These are phyloP conservation scores for Unio pictorum DNA, from an alignment of 2,888 invertebrate genomes.

Conservation along the genomic window DNA sequence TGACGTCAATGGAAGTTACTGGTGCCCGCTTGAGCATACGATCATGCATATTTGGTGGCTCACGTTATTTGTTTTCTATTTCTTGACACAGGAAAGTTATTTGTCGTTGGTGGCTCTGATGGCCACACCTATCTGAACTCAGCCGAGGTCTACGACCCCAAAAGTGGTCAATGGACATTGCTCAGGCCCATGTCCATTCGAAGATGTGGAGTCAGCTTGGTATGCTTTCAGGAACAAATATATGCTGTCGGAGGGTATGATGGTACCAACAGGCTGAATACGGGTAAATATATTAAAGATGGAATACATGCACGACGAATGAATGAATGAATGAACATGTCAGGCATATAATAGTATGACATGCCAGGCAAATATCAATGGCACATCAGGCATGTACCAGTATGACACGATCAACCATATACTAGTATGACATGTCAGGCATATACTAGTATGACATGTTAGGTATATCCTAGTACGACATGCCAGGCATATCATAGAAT, in stretches of 20 bases:
- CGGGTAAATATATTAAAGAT: conserved; percentile 73
- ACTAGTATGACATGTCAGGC: no score
- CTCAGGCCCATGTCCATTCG: conserved; percentile 81
- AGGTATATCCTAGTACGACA: no score
- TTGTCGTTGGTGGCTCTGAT: conserved; percentile 87
- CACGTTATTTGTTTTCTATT: no score
- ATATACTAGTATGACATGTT: no score
- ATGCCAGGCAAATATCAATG: no score
- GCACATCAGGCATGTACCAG: no score
- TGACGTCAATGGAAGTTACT: no score
- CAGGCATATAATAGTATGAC: no score
- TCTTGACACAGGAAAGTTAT: conserved; percentile 75
- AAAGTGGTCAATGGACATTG: conserved; percentile 81
- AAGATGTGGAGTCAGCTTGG: conserved; percentile 83
- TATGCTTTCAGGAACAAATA: conserved; percentile 79
- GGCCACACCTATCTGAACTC: conserved; percentile 84
- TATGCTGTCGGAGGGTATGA: conserved; percentile 89
- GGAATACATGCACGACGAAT: not conserved
- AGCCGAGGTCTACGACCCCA: conserved; percentile 83
- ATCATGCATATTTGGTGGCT: no score
- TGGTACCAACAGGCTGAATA: conserved; percentile 80
- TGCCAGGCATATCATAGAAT: no score
- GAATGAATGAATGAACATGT: not conserved
- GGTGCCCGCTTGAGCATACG: no score
- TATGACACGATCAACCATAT: no score